Evolutionary conservation across 1,140 invertebrate species (phyloP).

Genomic region (Nixonia krombeini): DNA sequence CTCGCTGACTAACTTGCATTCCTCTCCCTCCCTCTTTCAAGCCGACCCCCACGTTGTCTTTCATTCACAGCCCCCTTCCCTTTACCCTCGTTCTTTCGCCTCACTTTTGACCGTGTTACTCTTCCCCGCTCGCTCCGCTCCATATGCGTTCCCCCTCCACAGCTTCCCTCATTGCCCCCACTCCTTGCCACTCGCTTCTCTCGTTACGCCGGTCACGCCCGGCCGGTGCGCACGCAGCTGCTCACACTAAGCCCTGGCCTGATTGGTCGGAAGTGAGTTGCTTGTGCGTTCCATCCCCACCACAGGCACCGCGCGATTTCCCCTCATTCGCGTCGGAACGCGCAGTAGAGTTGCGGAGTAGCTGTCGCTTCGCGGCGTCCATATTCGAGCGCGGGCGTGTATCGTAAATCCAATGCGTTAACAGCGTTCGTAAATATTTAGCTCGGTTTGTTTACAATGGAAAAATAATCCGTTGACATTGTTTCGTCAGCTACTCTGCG

Average conservation of each 20-base stretch:
- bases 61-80: constrained; percentile 13
- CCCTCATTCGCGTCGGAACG: too few species aligned
- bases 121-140: constrained; percentile 7
- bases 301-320: neutral
- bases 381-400: too few species aligned
- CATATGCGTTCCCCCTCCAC: too few species aligned
- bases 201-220: neutral
- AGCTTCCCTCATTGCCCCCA: constrained; percentile 2
- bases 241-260: neutral
- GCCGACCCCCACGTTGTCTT: neutral
- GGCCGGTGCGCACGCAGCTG: neutral
- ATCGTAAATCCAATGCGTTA: too few species aligned
- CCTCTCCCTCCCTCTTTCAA: constrained; percentile 25
- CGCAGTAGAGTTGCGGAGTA: too few species aligned
- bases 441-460: too few species aligned
- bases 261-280: neutral
- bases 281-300: constrained; percentile 2
- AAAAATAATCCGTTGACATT: too few species aligned
- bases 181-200: neutral
- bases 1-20: constrained; percentile 60
- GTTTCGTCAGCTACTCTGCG: too few species aligned
- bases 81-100: neutral
- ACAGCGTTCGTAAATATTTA: too few species aligned
- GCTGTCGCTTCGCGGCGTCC: neutral
- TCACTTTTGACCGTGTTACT: constrained; percentile 1